Evolutionary conservation across 2,888 invertebrate genomes (phyloP).

Genomic region (Lithophane leautieri): DNA sequence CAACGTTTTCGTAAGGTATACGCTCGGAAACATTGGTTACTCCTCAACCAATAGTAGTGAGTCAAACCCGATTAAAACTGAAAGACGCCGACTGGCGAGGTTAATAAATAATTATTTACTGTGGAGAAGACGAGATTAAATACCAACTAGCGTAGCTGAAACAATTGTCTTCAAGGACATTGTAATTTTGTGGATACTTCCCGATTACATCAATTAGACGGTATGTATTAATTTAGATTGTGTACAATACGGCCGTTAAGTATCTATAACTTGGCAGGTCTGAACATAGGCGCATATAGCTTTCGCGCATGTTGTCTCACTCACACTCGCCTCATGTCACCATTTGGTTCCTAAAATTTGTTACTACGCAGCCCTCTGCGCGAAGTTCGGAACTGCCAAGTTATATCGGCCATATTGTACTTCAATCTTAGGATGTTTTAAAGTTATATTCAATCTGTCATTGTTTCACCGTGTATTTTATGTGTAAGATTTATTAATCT

Average conservation of each 20-base stretch:
- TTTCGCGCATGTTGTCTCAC: too few relatives aligned
- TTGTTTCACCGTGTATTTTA: too few relatives aligned
- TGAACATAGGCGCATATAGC: too few relatives aligned
- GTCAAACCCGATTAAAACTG: slow-evolving; percentile 51
- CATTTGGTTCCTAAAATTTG: too few relatives aligned
- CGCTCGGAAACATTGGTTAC: slow-evolving; percentile 25
- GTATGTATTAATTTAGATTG: slow-evolving; percentile 5
- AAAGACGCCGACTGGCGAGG: slow-evolving; percentile 60
- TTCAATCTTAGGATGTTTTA: slow-evolving; percentile 3
- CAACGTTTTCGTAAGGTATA: background rate
- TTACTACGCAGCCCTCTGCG: too few relatives aligned
- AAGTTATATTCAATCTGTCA: background rate
- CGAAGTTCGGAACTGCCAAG: too few relatives aligned
- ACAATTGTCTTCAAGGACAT: slow-evolving; percentile 61
- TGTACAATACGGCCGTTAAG: background rate
- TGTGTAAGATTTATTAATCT: slow-evolving; percentile 1
- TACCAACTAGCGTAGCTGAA: slow-evolving; percentile 51
- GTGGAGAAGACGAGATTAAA: slow-evolving; percentile 44
- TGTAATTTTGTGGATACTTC: slow-evolving; percentile 41
- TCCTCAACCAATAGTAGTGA: slow-evolving; percentile 35
- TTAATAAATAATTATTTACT: slow-evolving; percentile 59
- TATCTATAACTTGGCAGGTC: too few relatives aligned
- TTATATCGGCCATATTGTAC: too few relatives aligned
- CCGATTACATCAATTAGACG: slow-evolving; percentile 14
- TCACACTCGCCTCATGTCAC: too few relatives aligned